Conservation (phyloP, 2,797 vertebrate species). For the Amblyraja radiata region DNA sequence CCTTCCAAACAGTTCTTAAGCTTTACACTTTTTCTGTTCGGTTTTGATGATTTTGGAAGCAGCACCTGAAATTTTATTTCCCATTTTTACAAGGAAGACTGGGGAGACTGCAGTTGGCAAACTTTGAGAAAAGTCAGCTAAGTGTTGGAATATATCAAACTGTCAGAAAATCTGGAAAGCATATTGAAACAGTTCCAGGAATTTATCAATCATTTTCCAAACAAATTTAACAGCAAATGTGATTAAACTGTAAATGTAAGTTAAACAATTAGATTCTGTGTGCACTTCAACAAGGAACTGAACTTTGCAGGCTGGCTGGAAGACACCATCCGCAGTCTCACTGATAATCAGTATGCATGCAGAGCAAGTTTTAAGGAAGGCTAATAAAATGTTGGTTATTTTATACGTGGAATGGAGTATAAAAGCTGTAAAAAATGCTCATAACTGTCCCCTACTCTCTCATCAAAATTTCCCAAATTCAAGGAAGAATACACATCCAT, state of each 20-base stretch:
- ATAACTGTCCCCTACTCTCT: too few relatives aligned
- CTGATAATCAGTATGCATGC: too few relatives aligned
- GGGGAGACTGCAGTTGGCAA: neutral
- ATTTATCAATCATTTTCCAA: conserved; percentile 14
- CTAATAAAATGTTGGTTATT: too few relatives aligned
- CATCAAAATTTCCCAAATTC: too few relatives aligned
- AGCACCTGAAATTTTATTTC: neutral
- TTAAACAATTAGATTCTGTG: neutral
- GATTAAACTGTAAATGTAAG: neutral
- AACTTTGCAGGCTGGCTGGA: neutral
- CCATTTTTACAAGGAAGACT: neutral
- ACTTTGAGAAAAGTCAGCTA: conserved; percentile 8
- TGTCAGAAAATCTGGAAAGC: conserved; percentile 11
- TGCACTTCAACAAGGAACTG: neutral
- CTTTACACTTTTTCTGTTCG: neutral
- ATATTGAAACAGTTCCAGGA: neutral
- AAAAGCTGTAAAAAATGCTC: too few relatives aligned
- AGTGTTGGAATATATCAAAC: neutral
- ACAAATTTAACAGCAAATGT: neutral
- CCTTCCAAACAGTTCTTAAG: neutral
- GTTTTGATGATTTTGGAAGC: neutral
- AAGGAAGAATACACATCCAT: too few relatives aligned
- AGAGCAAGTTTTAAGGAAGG: too few relatives aligned
- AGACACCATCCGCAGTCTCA: neutral
- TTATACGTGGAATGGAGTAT: too few relatives aligned